Conservation (phyloP, 2,113 vertebrate species). For the Clupea harengus region DNA sequence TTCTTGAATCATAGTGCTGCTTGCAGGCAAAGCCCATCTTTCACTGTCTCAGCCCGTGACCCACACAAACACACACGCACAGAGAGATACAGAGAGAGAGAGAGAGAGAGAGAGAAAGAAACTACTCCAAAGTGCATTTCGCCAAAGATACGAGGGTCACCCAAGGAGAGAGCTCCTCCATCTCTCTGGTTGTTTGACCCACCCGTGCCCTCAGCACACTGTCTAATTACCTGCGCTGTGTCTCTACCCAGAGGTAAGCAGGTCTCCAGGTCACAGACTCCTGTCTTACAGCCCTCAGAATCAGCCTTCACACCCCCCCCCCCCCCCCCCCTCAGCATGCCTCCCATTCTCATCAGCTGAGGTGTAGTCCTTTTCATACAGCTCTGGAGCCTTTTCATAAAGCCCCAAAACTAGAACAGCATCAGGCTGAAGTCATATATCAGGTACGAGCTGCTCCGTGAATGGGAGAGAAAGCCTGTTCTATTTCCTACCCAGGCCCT, state of each 20-base stretch:
- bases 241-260: background rate
- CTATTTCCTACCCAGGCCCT: background rate
- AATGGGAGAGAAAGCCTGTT: background rate
- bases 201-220: too few species aligned
- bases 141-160: background rate
- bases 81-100: too few species aligned
- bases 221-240: too few species aligned
- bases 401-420: background rate
- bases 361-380: background rate
- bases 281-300: background rate
- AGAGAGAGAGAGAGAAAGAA: too few species aligned
- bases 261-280: background rate
- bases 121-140: too few species aligned
- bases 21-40: too few species aligned
- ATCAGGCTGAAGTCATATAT: background rate
- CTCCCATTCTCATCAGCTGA: background rate
- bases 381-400: too few species aligned
- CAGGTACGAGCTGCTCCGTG: background rate
- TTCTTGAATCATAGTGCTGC: too few species aligned
- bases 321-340: too few species aligned
- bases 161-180: slow-evolving; percentile 35
- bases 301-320: too few species aligned
- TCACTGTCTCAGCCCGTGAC: too few species aligned
- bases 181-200: slow-evolving; percentile 26
- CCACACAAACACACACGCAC: too few species aligned